Conservation (phyloP, 2,113 vertebrate species). For the cat (Felis catus) region DNA sequence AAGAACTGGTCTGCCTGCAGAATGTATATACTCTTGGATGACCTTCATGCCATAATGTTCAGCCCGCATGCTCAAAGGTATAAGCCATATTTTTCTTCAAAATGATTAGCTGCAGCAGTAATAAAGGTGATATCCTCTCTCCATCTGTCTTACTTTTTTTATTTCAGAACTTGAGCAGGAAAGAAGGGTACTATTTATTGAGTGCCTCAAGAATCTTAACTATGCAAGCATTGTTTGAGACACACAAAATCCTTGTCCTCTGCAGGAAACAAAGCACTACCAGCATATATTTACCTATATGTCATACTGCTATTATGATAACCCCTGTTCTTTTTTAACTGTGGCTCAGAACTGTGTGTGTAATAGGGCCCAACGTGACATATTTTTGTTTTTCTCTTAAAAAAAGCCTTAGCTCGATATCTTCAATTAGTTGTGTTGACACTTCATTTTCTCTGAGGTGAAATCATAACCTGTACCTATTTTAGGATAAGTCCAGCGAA, state of each 20-base stretch:
- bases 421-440: not conserved
- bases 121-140: too few relatives aligned
- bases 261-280: not conserved
- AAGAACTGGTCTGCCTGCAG: not conserved
- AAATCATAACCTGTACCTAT: not conserved
- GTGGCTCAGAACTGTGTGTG: not conserved
- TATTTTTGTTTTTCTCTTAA: not conserved
- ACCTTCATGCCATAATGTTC: not conserved
- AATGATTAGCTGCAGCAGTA: not conserved
- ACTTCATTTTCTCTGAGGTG: not conserved
- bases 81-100: not conserved
- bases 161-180: not conserved
- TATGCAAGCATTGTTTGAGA: not conserved
- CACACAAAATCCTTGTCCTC: not conserved
- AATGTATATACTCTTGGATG: fast-evolving
- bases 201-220: not conserved
- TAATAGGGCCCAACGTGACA: too few relatives aligned
- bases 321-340: not conserved
- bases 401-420: not conserved
- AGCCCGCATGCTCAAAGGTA: not conserved
- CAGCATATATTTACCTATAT: too few relatives aligned
- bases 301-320: not conserved
- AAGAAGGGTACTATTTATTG: not conserved
- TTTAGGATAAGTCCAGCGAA: not conserved
- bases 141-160: not conserved